phyloP scores from a whole-genome alignment of 2,888 invertebrate genomes.

The Mimumesa dahlbomi region DNA sequence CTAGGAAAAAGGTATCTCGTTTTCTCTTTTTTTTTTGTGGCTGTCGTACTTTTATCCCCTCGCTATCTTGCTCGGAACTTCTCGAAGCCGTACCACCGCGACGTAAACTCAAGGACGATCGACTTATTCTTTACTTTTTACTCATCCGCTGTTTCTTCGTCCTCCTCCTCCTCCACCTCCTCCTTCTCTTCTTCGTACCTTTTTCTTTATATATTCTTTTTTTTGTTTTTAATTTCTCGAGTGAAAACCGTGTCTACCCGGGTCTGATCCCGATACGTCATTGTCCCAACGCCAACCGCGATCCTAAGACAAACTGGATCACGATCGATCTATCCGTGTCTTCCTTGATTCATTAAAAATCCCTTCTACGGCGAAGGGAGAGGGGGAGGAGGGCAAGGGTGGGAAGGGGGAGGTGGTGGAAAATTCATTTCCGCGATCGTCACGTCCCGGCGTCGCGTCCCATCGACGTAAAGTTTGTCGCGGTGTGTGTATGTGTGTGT shows the following conservation, averaged over 20 bases:
- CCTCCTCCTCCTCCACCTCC: neutral
- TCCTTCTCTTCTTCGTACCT: neutral
- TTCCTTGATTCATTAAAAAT: conserved; percentile 9
- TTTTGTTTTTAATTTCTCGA: too few relatives aligned
- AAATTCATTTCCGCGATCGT: conserved; percentile 14
- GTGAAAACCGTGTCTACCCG: too few relatives aligned
- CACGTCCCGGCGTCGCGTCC: neutral
- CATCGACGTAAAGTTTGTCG: conserved; percentile 8
- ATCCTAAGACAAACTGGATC: conserved; percentile 2
- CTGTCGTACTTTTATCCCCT: neutral
- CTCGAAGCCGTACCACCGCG: neutral
- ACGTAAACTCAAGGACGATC: conserved; percentile 6
- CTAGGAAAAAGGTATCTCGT: neutral
- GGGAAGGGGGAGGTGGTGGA: too few relatives aligned
- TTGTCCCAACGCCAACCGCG: neutral
- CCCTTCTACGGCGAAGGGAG: too few relatives aligned
- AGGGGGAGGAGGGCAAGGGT: too few relatives aligned
- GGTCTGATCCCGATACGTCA: conserved; percentile 9
- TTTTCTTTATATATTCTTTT: too few relatives aligned
- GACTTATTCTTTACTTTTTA: neutral
- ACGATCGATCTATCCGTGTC: conserved; percentile 11
- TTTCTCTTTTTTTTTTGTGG: conserved; percentile 7
- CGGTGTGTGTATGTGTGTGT: conserved; percentile 15
- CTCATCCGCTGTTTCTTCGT: too few relatives aligned
- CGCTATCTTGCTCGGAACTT: neutral